Evolutionary conservation across 2,888 invertebrate species (phyloP).

Genomic region (Drosophila acutilabella): DNA sequence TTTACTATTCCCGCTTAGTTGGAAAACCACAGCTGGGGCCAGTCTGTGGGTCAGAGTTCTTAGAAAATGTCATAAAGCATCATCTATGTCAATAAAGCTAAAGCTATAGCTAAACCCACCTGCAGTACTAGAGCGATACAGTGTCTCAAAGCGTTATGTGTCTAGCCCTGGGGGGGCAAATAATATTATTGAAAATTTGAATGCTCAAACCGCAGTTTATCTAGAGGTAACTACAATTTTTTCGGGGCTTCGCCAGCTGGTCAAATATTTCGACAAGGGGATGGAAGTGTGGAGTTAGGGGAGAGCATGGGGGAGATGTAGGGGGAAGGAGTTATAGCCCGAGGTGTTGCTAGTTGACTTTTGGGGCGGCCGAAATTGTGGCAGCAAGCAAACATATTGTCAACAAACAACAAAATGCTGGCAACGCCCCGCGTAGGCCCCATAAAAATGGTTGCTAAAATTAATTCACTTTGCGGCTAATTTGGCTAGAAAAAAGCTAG

Average conservation of each 20-base stretch:
- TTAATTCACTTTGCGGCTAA: conserved; percentile 72
- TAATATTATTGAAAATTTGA: conserved; percentile 54
- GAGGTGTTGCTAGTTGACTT: conserved; percentile 51
- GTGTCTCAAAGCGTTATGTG: conserved; percentile 14
- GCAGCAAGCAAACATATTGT: conserved; percentile 60
- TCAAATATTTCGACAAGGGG: conserved; percentile 50
- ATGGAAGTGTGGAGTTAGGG: not conserved
- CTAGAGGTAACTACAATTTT: conserved; percentile 44
- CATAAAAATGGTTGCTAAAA: conserved; percentile 56
- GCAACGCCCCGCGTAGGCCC: conserved; percentile 60
- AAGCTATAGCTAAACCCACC: conserved; percentile 39
- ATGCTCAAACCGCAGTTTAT: conserved; percentile 59
- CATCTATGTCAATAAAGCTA: conserved; percentile 33
- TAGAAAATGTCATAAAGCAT: conserved; percentile 32
- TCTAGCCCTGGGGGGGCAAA: conserved; percentile 4
- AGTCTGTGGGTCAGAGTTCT: conserved; percentile 29
- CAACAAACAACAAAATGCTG: conserved; percentile 54
- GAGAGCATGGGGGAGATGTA: not conserved
- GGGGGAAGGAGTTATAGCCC: conserved; percentile 15
- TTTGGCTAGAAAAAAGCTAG: conserved; percentile 64
- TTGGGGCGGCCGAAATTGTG: conserved; percentile 62
- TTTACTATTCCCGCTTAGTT: not conserved
- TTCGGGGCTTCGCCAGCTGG: conserved; percentile 43
- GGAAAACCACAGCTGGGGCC: conserved; percentile 33
- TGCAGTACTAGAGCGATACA: conserved; percentile 36